These are phyloP conservation scores for Phorcus lineatus DNA, from an alignment of 2,888 invertebrate species.

Conservation along the genomic window DNA sequence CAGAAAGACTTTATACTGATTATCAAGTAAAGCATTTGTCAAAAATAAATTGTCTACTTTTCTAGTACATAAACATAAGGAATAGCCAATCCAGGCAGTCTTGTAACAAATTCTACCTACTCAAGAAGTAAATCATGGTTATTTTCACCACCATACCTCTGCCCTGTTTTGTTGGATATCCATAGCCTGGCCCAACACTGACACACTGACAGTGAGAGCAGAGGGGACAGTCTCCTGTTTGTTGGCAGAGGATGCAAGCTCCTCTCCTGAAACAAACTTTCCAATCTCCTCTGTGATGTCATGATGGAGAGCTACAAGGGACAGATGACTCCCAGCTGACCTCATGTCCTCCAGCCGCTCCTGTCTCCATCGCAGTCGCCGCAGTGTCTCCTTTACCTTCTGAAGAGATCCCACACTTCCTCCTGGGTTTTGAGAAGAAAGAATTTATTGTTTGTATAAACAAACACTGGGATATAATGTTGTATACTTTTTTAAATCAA, in stretches of 20 bases:
- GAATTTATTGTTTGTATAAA: too few species aligned
- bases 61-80: too few species aligned
- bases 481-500: background rate
- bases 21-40: too few species aligned
- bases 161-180: slow-evolving; percentile 70
- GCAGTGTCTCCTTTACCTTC: slow-evolving; percentile 68
- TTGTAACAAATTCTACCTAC: too few species aligned
- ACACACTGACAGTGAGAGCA: slow-evolving; percentile 24
- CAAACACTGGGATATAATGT: background rate
- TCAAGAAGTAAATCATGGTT: too few species aligned
- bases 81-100: too few species aligned
- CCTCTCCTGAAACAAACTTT: slow-evolving; percentile 64
- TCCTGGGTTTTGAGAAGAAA: slow-evolving; percentile 30
- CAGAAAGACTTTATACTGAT: too few species aligned
- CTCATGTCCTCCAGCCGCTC: slow-evolving; percentile 57
- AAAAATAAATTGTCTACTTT: too few species aligned
- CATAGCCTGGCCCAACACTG: slow-evolving; percentile 64
- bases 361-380: slow-evolving; percentile 68
- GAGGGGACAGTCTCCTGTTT: background rate
- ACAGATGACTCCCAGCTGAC: background rate
- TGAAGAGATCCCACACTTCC: slow-evolving; percentile 63
- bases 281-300: slow-evolving; percentile 50
- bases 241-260: background rate
- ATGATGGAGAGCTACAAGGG: slow-evolving; percentile 29
- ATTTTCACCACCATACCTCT: slow-evolving; percentile 54